Conservation (phyloP, 2,797 vertebrate species). For the Anas georgica region DNA sequence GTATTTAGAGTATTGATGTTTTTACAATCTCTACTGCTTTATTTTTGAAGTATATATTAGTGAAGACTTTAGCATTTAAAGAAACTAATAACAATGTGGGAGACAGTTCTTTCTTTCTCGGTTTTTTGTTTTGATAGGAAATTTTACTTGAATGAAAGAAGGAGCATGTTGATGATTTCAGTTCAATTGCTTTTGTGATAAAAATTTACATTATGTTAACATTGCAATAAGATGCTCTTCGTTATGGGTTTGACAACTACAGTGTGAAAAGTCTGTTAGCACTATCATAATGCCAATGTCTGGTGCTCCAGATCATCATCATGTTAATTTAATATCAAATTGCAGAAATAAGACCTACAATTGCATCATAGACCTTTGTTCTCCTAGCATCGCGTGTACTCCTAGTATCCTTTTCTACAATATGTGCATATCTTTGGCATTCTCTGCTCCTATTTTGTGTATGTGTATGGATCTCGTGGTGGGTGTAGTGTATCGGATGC, state of each 20-base stretch:
- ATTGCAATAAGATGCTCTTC: not conserved
- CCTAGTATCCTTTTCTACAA: not conserved
- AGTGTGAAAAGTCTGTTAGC: not conserved
- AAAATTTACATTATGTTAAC: not conserved
- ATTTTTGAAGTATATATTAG: not conserved
- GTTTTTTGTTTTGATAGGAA: not conserved
- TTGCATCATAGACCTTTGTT: not conserved
- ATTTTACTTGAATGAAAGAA: not conserved
- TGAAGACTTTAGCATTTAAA: not conserved
- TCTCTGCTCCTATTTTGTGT: not conserved
- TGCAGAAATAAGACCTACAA: not conserved
- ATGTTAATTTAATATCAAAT: not conserved
- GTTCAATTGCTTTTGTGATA: not conserved
- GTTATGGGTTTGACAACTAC: not conserved
- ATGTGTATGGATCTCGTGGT: not conserved
- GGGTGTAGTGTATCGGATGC: not conserved
- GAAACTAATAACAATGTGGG: fast-evolving
- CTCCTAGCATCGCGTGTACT: not conserved
- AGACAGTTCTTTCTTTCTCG: not conserved
- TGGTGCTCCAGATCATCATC: not conserved
- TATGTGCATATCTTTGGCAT: not conserved
- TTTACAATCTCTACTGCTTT: not conserved
- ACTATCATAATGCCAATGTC: not conserved
- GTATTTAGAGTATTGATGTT: not conserved
- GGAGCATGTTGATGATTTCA: not conserved